phyloP scores from a whole-genome alignment of 2,888 invertebrate species.

The Aquatica leii region DNA sequence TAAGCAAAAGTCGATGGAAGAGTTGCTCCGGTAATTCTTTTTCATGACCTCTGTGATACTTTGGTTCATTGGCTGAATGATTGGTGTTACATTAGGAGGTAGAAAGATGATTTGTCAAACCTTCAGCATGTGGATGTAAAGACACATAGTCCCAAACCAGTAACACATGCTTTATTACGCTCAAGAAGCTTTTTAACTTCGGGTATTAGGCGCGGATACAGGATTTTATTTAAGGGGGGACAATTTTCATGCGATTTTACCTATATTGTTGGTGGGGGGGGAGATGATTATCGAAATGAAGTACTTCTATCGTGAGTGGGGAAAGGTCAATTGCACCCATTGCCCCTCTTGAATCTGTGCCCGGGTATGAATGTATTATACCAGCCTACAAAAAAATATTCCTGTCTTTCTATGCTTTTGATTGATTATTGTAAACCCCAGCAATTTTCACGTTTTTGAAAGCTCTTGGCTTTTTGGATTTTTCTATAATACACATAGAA shows the following conservation, averaged over 20 bases:
- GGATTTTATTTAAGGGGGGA: too few relatives aligned
- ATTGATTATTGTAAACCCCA: background rate
- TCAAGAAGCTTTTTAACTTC: background rate
- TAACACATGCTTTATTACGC: background rate
- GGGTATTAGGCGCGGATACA: too few relatives aligned
- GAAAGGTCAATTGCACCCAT: too few relatives aligned
- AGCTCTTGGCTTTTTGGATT: background rate
- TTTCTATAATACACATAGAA: background rate
- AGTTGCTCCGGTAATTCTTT: background rate
- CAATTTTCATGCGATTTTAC: too few relatives aligned
- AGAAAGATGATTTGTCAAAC: background rate
- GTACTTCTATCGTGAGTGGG: too few relatives aligned
- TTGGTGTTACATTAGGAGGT: background rate
- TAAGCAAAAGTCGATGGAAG: background rate
- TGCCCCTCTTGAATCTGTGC: too few relatives aligned
- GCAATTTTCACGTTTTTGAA: background rate
- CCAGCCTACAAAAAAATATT: background rate
- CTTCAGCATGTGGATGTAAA: background rate
- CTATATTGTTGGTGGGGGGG: too few relatives aligned
- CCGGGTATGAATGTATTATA: background rate
- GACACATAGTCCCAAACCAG: too few relatives aligned
- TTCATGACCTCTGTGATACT: background rate
- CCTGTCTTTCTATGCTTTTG: background rate
- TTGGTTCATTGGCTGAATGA: background rate
- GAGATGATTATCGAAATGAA: too few relatives aligned